Evolutionary conservation across 2,113 vertebrate species (phyloP).

Genomic region (Osmerus eperlanus): DNA sequence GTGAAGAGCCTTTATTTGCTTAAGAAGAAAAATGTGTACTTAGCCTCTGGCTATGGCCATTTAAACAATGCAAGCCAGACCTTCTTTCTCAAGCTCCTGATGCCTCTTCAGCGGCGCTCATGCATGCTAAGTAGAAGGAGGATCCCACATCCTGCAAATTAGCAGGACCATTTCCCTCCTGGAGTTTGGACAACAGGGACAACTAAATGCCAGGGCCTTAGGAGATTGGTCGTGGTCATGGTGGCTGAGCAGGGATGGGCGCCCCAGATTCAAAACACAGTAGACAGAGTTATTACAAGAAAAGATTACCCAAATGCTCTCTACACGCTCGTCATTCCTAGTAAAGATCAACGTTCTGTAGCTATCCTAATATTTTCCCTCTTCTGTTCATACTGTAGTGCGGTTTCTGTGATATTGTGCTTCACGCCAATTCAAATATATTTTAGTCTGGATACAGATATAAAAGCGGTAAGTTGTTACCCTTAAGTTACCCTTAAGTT

Average conservation of each 20-base stretch:
- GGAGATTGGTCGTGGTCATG: slow-evolving; percentile 21
- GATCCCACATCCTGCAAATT: slow-evolving; percentile 69
- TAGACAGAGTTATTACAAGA: slow-evolving; percentile 60
- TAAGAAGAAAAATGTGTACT: slow-evolving; percentile 57
- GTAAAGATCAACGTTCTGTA: background rate
- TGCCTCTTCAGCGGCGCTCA: slow-evolving; percentile 60
- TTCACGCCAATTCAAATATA: too few species aligned
- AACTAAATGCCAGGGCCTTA: slow-evolving; percentile 43
- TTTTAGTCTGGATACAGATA: background rate
- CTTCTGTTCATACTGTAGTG: too few species aligned
- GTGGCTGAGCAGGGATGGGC: slow-evolving; percentile 50
- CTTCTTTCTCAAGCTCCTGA: background rate
- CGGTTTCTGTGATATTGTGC: too few species aligned
- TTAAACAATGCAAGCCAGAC: slow-evolving; percentile 48
- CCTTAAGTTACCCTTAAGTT: too few species aligned
- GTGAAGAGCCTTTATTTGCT: slow-evolving; percentile 54
- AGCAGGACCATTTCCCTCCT: slow-evolving; percentile 70
- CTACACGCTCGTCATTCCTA: slow-evolving; percentile 55
- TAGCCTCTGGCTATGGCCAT: slow-evolving; percentile 47
- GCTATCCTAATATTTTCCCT: too few species aligned
- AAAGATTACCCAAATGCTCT: slow-evolving; percentile 68
- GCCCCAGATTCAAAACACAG: slow-evolving; percentile 69
- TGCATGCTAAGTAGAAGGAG: slow-evolving; percentile 59
- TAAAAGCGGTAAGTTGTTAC: too few species aligned
- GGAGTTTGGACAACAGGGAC: slow-evolving; percentile 63